Conservation (phyloP, 2,888 invertebrate genomes). For the Tubiluchus corallicola region DNA sequence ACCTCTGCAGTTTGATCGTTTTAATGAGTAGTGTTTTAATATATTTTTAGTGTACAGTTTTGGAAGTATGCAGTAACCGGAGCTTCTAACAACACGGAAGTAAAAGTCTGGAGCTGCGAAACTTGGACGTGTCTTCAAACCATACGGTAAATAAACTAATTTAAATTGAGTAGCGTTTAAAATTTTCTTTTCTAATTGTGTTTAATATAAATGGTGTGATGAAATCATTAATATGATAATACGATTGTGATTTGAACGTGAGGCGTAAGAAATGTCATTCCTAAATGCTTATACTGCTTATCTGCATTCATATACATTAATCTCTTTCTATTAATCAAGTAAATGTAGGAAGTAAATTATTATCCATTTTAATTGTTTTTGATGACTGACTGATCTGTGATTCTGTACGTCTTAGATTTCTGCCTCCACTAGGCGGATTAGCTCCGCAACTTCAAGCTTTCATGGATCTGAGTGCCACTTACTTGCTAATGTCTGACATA, state of each 20-base stretch:
- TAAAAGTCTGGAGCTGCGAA: conserved; percentile 88
- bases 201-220: too few species aligned
- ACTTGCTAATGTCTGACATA: conserved; percentile 69
- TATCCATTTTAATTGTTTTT: background rate
- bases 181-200: too few species aligned
- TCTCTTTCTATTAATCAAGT: background rate
- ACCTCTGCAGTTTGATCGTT: too few species aligned
- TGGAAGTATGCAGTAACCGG: conserved; percentile 93
- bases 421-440: too few species aligned
- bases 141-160: too few species aligned
- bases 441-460: conserved; percentile 60
- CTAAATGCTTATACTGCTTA: background rate
- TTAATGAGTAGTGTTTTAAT: background rate
- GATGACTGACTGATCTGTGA: background rate
- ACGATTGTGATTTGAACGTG: too few species aligned
- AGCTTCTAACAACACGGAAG: conserved; percentile 64
- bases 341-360: too few species aligned
- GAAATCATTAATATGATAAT: too few species aligned
- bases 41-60: conserved; percentile 44
- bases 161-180: too few species aligned
- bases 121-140: conserved; percentile 72
- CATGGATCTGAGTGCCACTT: conserved; percentile 65
- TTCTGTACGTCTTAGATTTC: conserved; percentile 11
- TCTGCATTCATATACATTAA: conserved; percentile 1
- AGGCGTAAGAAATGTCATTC: too few species aligned